Conservation (phyloP, 2,797 vertebrate species). For the Paguma larvata region DNA sequence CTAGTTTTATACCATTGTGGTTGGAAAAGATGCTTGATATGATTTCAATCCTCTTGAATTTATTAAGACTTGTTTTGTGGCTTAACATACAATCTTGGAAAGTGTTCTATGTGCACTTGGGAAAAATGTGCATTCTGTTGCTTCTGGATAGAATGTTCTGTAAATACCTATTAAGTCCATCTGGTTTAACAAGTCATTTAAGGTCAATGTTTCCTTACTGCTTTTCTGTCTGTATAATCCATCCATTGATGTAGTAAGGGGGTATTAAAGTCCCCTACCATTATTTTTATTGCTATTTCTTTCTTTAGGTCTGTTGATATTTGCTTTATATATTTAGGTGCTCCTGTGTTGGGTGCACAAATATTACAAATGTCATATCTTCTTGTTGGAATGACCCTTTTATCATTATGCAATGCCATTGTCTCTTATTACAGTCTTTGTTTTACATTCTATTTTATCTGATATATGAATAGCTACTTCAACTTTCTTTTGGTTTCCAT, state of each 20-base stretch:
- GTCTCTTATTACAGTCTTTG: background rate
- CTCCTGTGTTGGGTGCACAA: background rate
- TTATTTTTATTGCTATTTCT: background rate
- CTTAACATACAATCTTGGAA: background rate
- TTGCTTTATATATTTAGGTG: background rate
- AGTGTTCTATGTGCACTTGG: background rate
- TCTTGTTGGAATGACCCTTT: background rate
- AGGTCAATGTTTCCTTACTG: background rate
- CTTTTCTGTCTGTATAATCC: background rate
- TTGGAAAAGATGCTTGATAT: background rate
- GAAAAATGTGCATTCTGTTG: background rate
- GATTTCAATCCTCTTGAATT: background rate
- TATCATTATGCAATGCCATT: background rate
- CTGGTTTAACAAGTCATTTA: background rate
- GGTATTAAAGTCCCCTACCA: background rate
- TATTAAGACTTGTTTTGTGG: background rate
- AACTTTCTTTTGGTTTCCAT: background rate
- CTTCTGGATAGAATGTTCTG: background rate
- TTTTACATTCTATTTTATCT: background rate
- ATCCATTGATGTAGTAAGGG: background rate
- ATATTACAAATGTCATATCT: background rate
- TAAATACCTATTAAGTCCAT: background rate
- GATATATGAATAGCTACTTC: background rate
- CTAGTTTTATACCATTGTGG: background rate
- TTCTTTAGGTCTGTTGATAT: background rate